Evolutionary conservation across 2,888 invertebrate species (phyloP).

Genomic region (Congeria kusceri): DNA sequence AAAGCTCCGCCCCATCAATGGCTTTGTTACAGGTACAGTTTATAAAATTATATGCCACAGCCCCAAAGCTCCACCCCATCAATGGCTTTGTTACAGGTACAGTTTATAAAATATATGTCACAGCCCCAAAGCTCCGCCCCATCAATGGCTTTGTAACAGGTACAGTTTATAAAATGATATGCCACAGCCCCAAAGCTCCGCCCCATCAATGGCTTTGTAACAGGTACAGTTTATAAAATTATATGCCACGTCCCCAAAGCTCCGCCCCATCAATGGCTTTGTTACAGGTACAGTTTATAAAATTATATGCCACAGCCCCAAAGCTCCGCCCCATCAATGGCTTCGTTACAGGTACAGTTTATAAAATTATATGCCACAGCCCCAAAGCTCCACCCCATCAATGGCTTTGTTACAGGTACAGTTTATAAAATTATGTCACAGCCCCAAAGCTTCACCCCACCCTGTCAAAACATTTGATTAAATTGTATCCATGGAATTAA

Average conservation of each 20-base stretch:
- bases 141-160: slow-evolving; percentile 94
- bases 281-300: slow-evolving; percentile 88
- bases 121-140: slow-evolving; percentile 90
- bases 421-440: too few species aligned
- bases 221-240: slow-evolving; percentile 86
- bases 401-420: slow-evolving; percentile 92
- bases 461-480: too few species aligned
- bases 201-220: slow-evolving; percentile 94
- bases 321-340: slow-evolving; percentile 95
- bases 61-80: slow-evolving; percentile 90
- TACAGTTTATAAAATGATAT: slow-evolving; percentile 27
- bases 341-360: slow-evolving; percentile 90
- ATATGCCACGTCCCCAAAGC: slow-evolving; percentile 62
- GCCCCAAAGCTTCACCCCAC: too few species aligned
- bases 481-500: too few species aligned
- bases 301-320: too few species aligned
- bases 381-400: slow-evolving; percentile 91
- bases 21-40: slow-evolving; percentile 91
- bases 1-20: slow-evolving; percentile 94
- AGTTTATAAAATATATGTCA: too few species aligned
- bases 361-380: too few species aligned
- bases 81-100: slow-evolving; percentile 93
- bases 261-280: slow-evolving; percentile 94
- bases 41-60: too few species aligned
- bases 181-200: slow-evolving; percentile 87